phyloP scores from a whole-genome alignment of 2,888 invertebrate genomes.

The Nephrotoma guestfalica region DNA sequence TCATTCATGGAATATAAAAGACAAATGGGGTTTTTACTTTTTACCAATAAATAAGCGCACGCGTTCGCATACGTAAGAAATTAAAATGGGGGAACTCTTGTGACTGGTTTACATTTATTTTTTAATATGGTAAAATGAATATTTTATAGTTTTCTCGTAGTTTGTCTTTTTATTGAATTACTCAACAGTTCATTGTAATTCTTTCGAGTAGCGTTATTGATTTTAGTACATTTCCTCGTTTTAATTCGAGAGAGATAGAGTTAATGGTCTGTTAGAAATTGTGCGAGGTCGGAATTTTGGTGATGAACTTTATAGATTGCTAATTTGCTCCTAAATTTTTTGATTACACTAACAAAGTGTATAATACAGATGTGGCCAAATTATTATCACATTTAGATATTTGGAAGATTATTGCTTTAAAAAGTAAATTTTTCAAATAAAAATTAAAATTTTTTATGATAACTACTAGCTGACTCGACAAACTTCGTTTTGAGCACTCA shows the following conservation, averaged over 20 bases:
- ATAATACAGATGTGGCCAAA: too few species aligned
- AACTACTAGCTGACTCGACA: too few species aligned
- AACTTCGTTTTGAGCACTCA: too few species aligned
- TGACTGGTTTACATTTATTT: not conserved
- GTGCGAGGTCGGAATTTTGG: not conserved
- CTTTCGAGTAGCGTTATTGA: not conserved
- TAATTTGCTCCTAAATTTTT: too few species aligned
- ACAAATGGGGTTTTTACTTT: not conserved
- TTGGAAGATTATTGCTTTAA: too few species aligned
- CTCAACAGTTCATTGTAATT: not conserved
- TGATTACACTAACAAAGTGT: too few species aligned
- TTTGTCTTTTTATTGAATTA: not conserved
- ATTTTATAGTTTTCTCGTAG: not conserved
- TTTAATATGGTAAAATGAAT: not conserved
- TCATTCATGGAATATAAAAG: not conserved
- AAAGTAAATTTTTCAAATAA: too few species aligned
- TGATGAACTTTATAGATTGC: not conserved
- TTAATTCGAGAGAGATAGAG: not conserved
- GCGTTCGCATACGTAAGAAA: not conserved
- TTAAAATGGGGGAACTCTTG: not conserved
- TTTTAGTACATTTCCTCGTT: not conserved
- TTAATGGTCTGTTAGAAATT: not conserved
- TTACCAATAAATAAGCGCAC: not conserved
- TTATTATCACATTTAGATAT: too few species aligned
- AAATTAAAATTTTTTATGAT: too few species aligned